Evolutionary conservation across 1,140 invertebrate species (phyloP), one percentile per base, ranked within the genome.

Genomic region (Trichomalopsis sarcophagae): DNA sequence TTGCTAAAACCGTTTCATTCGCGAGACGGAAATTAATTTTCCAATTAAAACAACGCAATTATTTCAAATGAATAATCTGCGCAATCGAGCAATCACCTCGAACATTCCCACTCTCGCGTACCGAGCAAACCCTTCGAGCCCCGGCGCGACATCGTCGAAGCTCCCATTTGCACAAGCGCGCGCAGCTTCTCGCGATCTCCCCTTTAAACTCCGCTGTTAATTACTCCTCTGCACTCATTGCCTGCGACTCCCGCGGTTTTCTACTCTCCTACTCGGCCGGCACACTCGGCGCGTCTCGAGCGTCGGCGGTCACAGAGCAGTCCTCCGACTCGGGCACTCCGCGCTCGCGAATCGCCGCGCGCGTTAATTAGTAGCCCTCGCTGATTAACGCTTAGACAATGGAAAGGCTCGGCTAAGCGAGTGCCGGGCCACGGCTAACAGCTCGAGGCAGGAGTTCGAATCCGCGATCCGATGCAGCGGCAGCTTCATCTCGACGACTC

Each of bases 341-440:
- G 82, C 73, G 73, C 40, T 78, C 76, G 69, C 44, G 82, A 55
- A 55, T 55, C 17, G 13, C 55, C 13, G 13, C 21, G 55, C 74
- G 86, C 87, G 85, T 89, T 91, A 91, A 91, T 91, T 91, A 91
- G 88, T 88, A 85, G 86, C 88, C 87, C 83, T 88, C 84, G 89
- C 86, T 90, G 91, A 92, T 92, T 91, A 92, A 89, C 90, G 87
- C 86, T 87, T 83, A 89, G 89, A 92, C 91, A 92, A 91, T 91
- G 89, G 91, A 90, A 69, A 90, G 87, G 88, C 89, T 89, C 87
- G 50, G 73, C 84, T 83, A 79, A 86, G 81, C 85, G 76, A 86
- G 81, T 50, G 40, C 21, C 21, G 2, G 1, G n/a, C 27, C 68
- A 2, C 62, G 85, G 85, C 75, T 21, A 86, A 23, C 81, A 86